phyloP scores from a whole-genome alignment of 2,113 vertebrate species.

The Mastomys coucha region DNA sequence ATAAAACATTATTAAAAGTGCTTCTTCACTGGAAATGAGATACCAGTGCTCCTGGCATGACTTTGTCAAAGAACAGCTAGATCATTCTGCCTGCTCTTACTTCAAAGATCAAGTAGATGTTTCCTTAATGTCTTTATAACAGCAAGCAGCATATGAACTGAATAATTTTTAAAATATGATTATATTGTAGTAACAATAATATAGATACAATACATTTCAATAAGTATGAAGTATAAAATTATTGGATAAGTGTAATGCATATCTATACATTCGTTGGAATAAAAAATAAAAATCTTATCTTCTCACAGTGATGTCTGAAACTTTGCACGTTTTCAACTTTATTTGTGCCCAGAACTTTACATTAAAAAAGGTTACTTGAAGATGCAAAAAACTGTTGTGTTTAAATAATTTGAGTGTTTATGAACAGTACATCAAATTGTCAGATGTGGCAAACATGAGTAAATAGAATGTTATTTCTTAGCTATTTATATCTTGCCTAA shows the following conservation, averaged over 20 bases:
- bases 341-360: background rate
- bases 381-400: background rate
- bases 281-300: background rate
- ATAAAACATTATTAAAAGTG: background rate
- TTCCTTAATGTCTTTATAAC: background rate
- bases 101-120: background rate
- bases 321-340: background rate
- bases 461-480: background rate
- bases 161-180: constrained; percentile 21
- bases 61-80: too few relatives aligned
- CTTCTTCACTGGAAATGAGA: constrained; percentile 41
- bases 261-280: background rate
- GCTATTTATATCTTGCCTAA: background rate
- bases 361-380: background rate
- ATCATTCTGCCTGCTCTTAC: background rate
- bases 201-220: background rate
- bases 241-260: background rate
- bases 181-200: background rate
- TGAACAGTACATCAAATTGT: background rate
- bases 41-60: background rate
- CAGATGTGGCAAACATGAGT: background rate
- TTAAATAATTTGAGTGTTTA: background rate
- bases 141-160: background rate
- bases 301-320: background rate
- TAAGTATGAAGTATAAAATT: background rate